phyloP scores from a whole-genome alignment of 2,113 vertebrate genomes.

The Herpailurus yagouaroundi region DNA sequence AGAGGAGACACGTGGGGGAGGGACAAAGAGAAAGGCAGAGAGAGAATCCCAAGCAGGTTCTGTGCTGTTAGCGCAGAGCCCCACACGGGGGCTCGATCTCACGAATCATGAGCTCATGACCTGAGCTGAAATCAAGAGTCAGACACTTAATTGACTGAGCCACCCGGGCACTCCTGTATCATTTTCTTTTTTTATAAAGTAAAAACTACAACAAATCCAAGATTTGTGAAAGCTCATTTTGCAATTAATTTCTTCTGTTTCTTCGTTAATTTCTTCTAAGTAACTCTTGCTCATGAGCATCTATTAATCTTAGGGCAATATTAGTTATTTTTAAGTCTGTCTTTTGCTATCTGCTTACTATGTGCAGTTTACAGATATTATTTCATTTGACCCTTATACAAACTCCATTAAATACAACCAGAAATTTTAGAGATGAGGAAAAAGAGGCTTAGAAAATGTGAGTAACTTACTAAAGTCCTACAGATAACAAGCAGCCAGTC shows the following conservation, averaged over 20 bases:
- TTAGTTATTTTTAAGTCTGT: constrained; percentile 16
- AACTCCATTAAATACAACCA: constrained; percentile 6
- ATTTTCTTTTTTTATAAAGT: too few species aligned
- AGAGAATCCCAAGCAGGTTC: too few species aligned
- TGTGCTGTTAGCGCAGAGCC: too few species aligned
- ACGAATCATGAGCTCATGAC: too few species aligned
- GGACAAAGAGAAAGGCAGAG: too few species aligned
- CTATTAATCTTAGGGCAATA: constrained; percentile 20
- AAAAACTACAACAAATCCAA: neutral
- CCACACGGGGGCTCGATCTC: too few species aligned
- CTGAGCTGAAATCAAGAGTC: too few species aligned
- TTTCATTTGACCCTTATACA: constrained; percentile 48
- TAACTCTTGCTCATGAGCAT: neutral
- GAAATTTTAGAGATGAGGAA: neutral
- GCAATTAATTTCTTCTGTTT: constrained; percentile 6
- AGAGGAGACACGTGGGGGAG: too few species aligned
- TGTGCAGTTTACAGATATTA: neutral
- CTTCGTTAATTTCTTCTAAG: neutral
- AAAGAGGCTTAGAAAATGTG: constrained; percentile 5
- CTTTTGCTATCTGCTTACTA: neutral
- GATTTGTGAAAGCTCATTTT: constrained; percentile 15
- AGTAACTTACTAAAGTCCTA: neutral
- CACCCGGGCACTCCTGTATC: too few species aligned
- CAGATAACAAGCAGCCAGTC: neutral
- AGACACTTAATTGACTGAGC: too few species aligned